Base-by-base conservation (phyloP, 2,113 vertebrate genomes). In the Asarcornis scutulata region DNA sequence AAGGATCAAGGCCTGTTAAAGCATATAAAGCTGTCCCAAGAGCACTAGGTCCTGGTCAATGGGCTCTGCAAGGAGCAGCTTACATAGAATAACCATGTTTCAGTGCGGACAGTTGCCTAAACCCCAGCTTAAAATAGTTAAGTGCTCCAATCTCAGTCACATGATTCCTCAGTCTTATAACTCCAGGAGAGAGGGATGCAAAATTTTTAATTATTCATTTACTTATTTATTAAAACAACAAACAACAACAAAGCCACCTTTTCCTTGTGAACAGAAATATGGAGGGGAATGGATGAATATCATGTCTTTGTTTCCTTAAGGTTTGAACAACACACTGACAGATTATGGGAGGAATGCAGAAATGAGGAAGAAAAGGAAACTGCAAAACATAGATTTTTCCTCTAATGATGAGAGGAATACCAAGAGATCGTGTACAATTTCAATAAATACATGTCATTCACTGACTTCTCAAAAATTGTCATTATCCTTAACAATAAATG, bases 51-150 rank as follows among this genome's bases (percentile, higher is more conserved):
- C 94, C 93, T 17, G 7, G 88, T 96, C 95, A 97, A 25, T 10
- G 13, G 93, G 93, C 86, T 98, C 93, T 89, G 92, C 95, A 96
- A 93, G 42, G 79, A 95, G 36, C 11, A 53, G 86, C 83, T 89
- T 95, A 92, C 89, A 78, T 56, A 86, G 46, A 73, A 97, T 81
- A 97, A 91, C 90, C 91, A 84, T 93, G 69, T 92, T 98, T 97
- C 48, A 14, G 72, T 83, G 62, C 68, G 86, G 96, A 89, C 53
- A 29, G 82, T 91, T 97, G 95, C 91, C 93, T 97, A 97, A 97
- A 98, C 95, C 95, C 95, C 91, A 91, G 86, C 89, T 98, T 97
- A 95, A 91, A 93, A 93, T 84, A 68, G 76, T 94, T 89, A 93
- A 98, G 82, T 68, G 74, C 84, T 91, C 68, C 4, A 11, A 75